These are phyloP conservation scores for Adrianichthys oophorus DNA, from an alignment of 2,797 vertebrate species.

Conservation along the genomic window DNA sequence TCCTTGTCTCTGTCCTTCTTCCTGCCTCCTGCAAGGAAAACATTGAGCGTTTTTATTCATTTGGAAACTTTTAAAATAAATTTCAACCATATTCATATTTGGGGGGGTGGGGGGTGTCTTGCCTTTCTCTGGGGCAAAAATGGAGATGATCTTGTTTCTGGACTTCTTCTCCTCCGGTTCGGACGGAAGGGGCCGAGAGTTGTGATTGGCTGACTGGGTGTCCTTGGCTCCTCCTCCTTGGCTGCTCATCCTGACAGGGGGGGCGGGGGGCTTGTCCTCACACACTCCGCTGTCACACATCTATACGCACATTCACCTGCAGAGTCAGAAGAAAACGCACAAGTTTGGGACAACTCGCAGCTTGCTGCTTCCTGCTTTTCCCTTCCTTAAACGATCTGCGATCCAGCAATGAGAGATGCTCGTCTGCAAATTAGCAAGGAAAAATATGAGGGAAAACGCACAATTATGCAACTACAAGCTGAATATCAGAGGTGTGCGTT, in stretches of 20 bases:
- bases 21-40: conserved; percentile 79
- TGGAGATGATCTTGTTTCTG: conserved; percentile 95
- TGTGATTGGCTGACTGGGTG: conserved; percentile 86
- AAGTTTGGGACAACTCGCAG: conserved; percentile 1
- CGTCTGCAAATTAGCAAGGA: neutral
- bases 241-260: conserved; percentile 97
- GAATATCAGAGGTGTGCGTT: conserved; percentile 7
- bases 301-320: conserved; percentile 78
- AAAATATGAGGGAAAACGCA: conserved; percentile 13
- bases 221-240: conserved; percentile 90
- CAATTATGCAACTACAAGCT: conserved; percentile 4
- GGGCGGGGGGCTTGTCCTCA: conserved; percentile 97
- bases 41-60: conserved; percentile 23
- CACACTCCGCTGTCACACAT: conserved; percentile 98
- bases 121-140: conserved; percentile 91
- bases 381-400: conserved; percentile 29
- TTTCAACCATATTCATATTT: too few relatives aligned
- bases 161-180: conserved; percentile 94
- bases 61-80: neutral
- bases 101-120: neutral
- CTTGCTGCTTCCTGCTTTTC: conserved; percentile 51
- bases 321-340: conserved; percentile 7
- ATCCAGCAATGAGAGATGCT: neutral
- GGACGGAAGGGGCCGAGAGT: conserved; percentile 90
- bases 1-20: conserved; percentile 97